A percentile compares a stretch with the other conserved stretches of the same genome.
Conservation (phyloP, 1,140 invertebrate genomes). For the Drosophila tani region DNA sequence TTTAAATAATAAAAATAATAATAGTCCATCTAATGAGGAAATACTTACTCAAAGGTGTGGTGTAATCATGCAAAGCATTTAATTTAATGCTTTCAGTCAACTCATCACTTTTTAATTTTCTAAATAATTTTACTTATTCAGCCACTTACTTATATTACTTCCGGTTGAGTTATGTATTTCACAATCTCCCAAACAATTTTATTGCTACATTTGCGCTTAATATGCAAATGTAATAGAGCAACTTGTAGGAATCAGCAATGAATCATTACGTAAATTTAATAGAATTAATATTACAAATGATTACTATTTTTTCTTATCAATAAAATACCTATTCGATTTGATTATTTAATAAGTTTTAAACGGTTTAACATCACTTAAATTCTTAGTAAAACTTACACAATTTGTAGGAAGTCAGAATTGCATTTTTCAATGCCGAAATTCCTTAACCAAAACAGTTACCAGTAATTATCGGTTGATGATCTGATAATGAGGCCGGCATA, state of each 20-base stretch:
- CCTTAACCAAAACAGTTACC: slow-evolving; percentile 6
- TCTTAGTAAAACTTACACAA: too few species aligned
- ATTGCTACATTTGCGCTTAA: not conserved
- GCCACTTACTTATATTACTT: not conserved
- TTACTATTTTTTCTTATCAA: not conserved
- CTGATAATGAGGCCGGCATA: slow-evolving; percentile 20
- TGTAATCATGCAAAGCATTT: not conserved
- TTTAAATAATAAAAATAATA: too few species aligned
- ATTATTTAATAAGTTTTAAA: not conserved
- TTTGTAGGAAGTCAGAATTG: not conserved
- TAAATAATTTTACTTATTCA: not conserved
- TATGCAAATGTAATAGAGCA: not conserved
- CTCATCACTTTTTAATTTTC: not conserved
- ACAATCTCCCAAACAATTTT: not conserved
- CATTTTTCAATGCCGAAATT: not conserved
- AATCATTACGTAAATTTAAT: not conserved
- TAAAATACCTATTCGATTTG: not conserved
- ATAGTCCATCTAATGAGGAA: not conserved
- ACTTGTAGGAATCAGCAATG: not conserved
- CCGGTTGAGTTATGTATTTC: not conserved
- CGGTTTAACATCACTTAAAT: not conserved
- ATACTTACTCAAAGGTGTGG: not conserved
- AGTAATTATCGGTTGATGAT: slow-evolving; percentile 22
- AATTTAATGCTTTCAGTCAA: not conserved
- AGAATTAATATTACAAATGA: not conserved